Evolutionary conservation across 2,888 invertebrate species (phyloP), one percentile per base, ranked within the genome.

Genomic region (Psococerastis gibbosa): DNA sequence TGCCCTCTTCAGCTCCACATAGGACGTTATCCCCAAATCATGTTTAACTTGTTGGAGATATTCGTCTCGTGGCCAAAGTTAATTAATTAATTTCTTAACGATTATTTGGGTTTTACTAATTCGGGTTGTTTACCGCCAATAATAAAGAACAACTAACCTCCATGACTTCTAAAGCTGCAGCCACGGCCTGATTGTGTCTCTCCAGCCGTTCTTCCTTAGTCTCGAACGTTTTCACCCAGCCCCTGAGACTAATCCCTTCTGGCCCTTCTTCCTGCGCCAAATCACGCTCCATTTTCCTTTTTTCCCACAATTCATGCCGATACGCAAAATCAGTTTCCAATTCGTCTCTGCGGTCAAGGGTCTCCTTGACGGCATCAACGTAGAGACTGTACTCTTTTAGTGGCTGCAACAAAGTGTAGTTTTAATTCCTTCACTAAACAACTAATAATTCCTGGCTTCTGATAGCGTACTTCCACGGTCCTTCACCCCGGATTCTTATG

Each of bases 301-400:
- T 73, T 43, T 67, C 66, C 35, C 76, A 58, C 52, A 77, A 74
- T 35, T 77, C 75, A 27, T 72, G 59, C 1, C 71, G 70, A 46
- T 64, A 59, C 54, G 78, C 76, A 54, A 75, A 76, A 44, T 70
- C 67, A 48, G 67, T 68, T 54, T 78, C 77, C 54, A 72, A 70
- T 1, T 67, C 62, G 53, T 78, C 78, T 23, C 78, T 59, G 47
- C 73, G 67, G 43, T 65, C 60, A 27, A 78, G 54, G 13, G 74
- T 73, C 52, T 73, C 74, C 59, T 75, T 74, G 4, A 76, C 73
- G 32, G 75, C 72, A 49, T 78, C 76, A 41, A 75, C 64, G 53
- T 77, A 78, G 43, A 70, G 61, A 18, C 73, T 59, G 53, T 78
- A 78, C 53, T 78, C 78, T 52, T 60, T 61, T 23, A 67, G 51